Evolutionary conservation across 2,888 invertebrate genomes (phyloP), one percentile per base, ranked within the genome.

Genomic region (Yponomeuta plumbellus): DNA sequence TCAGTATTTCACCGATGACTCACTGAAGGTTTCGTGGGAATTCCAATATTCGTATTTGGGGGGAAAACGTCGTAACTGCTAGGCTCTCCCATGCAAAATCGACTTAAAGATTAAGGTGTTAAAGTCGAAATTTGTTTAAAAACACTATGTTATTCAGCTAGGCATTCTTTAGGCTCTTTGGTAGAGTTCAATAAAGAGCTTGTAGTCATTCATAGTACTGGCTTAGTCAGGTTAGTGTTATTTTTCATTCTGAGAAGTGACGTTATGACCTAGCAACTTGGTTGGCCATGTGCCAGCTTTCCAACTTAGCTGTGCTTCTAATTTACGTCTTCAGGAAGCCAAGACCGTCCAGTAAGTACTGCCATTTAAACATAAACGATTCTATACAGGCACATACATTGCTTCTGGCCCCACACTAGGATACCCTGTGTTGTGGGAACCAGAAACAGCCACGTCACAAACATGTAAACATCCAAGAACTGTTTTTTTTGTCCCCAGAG

Each of bases 1-100:
- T 44, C 44, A 64, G 64, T 52, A 64, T 22, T 21, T 52, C 52
- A 64, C 1, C 64, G 44, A 64, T 64, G 64, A 64, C 52, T 64
- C 64, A 64, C 64, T 17, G 20, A n/a, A 21, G 23, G 22, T 44
- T 64, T 11, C 22, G 44, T 52, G 44, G 64, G 64, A 64, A 64
- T 64, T 64, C 64, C 52, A 44, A 52, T 52, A 52, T 23, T 11
- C 11, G 11, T n/a, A 22, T 21, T 44, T 6, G n/a, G 11, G 13
- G 21, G 59, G 22, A 59, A 21, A 62, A 34, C 62, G 39, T 17
- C 62, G 11, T 6, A 62, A 17, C 39, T 34, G 17, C 34, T n/a
- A 34, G 8, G 22, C 2, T 22, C 0, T 21, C 22, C 3, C 22
- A 8, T 39, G 26, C 3, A 62, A 62, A 62, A 34, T n/a, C 39